Conservation (phyloP, 64 coral and sea anemone genomes). For the Acropora tenuis region DNA sequence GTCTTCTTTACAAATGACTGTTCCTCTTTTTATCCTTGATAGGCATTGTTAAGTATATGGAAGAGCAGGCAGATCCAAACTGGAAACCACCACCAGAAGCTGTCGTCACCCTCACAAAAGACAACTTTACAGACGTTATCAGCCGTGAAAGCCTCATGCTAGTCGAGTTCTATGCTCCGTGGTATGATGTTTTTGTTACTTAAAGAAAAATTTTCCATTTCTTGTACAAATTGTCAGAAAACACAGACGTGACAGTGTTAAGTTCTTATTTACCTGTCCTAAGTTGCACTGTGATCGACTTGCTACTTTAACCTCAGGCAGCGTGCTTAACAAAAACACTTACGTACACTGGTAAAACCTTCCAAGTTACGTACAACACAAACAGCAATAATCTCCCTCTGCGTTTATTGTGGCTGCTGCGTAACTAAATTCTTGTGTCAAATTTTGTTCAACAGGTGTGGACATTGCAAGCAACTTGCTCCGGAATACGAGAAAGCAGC, state of each 20-base stretch:
- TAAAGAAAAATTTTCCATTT: too few relatives aligned
- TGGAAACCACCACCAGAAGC: conserved; percentile 95
- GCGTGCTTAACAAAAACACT: too few relatives aligned
- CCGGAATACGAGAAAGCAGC: conserved; percentile 99
- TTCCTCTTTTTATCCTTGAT: background rate
- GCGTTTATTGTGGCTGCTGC: too few relatives aligned
- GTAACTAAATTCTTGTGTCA: background rate
- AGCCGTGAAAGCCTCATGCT: conserved; percentile 83
- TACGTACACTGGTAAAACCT: too few relatives aligned
- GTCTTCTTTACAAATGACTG: background rate
- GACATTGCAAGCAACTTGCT: conserved; percentile 93
- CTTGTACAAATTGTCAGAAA: too few relatives aligned
- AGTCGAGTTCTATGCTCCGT: conserved; percentile 99
- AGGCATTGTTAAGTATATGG: conserved; percentile 98
- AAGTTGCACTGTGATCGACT: too few relatives aligned
- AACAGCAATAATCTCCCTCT: too few relatives aligned
- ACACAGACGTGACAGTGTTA: too few relatives aligned
- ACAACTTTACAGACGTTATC: conserved; percentile 88
- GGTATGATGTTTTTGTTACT: conserved; percentile 62
- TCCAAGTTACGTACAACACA: too few relatives aligned
- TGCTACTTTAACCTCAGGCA: too few relatives aligned
- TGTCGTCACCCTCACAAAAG: conserved; percentile 88
- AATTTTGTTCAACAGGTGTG: conserved; percentile 76
- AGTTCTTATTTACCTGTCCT: too few relatives aligned
- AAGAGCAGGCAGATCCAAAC: conserved; percentile 79